Percentiles rank a stretch among this genome's conserved stretches.
Conservation (phyloP, 2,113 vertebrate genomes). For the Steatornis caripensis region DNA sequence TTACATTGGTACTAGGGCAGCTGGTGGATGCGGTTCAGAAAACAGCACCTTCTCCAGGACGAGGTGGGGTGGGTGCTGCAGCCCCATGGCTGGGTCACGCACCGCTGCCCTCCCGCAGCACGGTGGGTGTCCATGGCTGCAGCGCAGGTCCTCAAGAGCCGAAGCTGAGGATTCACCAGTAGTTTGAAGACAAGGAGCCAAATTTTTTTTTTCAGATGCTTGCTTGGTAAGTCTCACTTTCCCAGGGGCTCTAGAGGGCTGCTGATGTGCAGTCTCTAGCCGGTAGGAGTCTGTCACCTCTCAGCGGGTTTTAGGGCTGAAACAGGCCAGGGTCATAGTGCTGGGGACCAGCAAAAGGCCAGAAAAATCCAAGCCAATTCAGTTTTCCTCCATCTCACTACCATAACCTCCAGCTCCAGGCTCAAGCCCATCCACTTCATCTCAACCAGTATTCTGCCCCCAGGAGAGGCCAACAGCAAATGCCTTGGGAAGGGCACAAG, state of each 20-base stretch:
- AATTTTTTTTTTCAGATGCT: background rate
- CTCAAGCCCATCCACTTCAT: background rate
- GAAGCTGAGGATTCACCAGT: background rate
- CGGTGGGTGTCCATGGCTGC: fast-evolving
- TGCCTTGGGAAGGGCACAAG: background rate
- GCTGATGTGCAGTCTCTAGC: background rate
- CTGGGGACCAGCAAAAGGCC: background rate
- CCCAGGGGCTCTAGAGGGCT: background rate
- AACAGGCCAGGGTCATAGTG: too few relatives aligned
- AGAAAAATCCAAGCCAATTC: background rate
- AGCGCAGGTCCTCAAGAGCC: background rate
- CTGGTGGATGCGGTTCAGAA: background rate
- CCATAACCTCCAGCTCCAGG: background rate
- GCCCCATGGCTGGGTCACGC: background rate
- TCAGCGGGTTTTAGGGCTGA: background rate
- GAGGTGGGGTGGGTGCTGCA: background rate
- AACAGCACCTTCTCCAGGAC: background rate
- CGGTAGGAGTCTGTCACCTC: background rate
- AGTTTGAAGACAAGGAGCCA: background rate
- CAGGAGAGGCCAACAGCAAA: background rate
- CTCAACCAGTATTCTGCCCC: background rate
- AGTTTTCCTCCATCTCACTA: background rate
- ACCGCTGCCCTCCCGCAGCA: too few relatives aligned
- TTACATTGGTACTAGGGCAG: background rate
- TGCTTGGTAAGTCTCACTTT: background rate